Base-by-base conservation (phyloP, 2,888 invertebrate genomes). In the Dyspetes luteomarginatus region DNA sequence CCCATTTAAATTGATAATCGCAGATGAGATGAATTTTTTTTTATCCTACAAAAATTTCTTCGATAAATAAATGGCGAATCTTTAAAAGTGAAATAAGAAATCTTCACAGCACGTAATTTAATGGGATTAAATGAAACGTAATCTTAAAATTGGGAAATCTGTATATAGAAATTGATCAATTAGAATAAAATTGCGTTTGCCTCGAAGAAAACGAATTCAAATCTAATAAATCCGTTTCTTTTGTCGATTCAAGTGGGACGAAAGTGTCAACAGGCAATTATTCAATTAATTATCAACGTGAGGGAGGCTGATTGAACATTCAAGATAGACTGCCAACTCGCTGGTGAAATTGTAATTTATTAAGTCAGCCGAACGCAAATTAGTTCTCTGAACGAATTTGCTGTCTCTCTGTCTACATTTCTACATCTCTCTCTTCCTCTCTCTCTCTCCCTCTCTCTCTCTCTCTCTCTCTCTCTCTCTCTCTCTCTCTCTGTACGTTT, bases 321-420 rank as follows among this genome's bases (percentile, higher is more conserved):
- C 36, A 62, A 55, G 43, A 45, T 30, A 19, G 26, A 36, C n/a
- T 43, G 24, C 48, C 17, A 41, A 41, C 50, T 62, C 28, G 5
- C 12, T 48, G 45, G 48, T 50, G 50, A 69, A 58, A 58, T 19
- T 52, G 58, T 58, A 67, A 75, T 80, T 75, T 60, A 75, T 75
- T 58, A 67, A 67, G 65, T 67, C 71, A 62, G 58, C 19, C 75
- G 45, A 75, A 75, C 17, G 60, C 36, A 36, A 71, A 71, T 80
- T 71, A 71, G 50, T 80, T 75, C 43, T 9, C 30, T 58, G 58
- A 58, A 69, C 69, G 69, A 79, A 74, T 69, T 79, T 41, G 24
- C 71, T 50, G 30, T 62, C 67, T 67, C 28, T 22, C 15, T n/a
- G n/a, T 50, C 41, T 48, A 22, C 60, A 45, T 79, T 24, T 30